Conservation (phyloP, 2,113 vertebrate genomes). For the Pelodiscus sinensis region DNA sequence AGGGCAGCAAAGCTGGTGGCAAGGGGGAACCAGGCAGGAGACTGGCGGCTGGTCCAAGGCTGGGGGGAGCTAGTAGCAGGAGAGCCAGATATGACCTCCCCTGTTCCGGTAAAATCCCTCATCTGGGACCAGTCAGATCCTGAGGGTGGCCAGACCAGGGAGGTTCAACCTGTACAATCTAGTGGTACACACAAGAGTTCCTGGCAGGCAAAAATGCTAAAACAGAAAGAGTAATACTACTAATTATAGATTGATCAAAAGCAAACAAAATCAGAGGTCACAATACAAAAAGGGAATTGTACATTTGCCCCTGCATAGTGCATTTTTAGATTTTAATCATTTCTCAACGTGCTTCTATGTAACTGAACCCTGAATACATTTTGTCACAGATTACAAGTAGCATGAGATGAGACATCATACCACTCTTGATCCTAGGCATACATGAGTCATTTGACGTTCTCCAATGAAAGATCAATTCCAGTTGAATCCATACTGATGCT, state of each 20-base stretch:
- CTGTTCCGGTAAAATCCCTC: too few relatives aligned
- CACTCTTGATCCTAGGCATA: background rate
- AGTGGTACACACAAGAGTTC: background rate
- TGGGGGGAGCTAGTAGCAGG: too few relatives aligned
- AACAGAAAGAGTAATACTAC: background rate
- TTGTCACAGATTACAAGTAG: background rate
- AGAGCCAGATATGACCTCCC: too few relatives aligned
- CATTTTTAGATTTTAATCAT: background rate
- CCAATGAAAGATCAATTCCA: background rate
- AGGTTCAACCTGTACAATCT: background rate
- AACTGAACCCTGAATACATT: background rate
- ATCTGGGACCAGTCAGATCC: too few relatives aligned
- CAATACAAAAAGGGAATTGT: background rate
- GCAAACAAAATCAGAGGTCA: background rate
- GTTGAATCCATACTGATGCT: background rate
- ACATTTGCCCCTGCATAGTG: background rate
- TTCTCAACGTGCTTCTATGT: background rate
- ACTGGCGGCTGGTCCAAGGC: too few relatives aligned
- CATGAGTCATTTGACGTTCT: background rate
- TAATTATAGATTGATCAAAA: background rate
- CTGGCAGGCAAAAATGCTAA: background rate
- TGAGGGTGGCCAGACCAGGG: too few relatives aligned
- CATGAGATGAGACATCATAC: background rate
- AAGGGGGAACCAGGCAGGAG: too few relatives aligned
- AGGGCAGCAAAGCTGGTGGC: too few relatives aligned